phyloP scores from a whole-genome alignment of 1,140 invertebrate species.

The Triops longicaudatus region DNA sequence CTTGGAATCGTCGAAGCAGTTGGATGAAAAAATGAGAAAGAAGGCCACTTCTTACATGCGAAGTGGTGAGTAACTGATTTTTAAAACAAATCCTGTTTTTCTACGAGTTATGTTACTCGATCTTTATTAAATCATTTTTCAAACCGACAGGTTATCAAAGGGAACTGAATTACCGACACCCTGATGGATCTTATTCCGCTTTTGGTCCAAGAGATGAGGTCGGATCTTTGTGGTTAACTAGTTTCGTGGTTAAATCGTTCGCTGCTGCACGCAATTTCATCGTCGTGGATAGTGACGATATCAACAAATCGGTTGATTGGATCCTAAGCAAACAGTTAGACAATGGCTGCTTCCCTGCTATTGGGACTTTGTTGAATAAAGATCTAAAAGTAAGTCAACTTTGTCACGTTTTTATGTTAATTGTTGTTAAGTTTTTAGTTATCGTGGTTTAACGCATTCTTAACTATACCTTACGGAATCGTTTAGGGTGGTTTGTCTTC shows the following conservation, averaged over 20 bases:
- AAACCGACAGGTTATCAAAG: constrained; percentile 55
- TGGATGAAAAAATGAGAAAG: constrained; percentile 38
- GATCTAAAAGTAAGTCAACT: constrained; percentile 22
- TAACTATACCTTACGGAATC: background rate
- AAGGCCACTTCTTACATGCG: constrained; percentile 57
- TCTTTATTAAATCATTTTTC: background rate
- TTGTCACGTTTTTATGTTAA: background rate
- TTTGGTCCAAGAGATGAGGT: constrained; percentile 55
- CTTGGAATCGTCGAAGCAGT: constrained; percentile 43
- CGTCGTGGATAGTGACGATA: constrained; percentile 50
- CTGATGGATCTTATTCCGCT: constrained; percentile 70
- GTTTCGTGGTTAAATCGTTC: constrained; percentile 67
- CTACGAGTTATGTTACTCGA: background rate
- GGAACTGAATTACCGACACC: constrained; percentile 60
- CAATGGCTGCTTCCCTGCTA: constrained; percentile 50
- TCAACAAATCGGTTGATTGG: constrained; percentile 41
- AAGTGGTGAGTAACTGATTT: constrained; percentile 44
- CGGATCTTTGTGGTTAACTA: constrained; percentile 72
- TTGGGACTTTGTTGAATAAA: constrained; percentile 18
- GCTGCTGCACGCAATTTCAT: constrained; percentile 54
- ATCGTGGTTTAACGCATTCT: background rate
- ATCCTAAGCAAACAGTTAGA: constrained; percentile 41
- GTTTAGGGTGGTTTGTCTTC: constrained; percentile 40
- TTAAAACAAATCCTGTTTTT: too few species aligned
- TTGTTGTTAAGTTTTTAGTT: too few species aligned